Evolutionary conservation across 1,140 invertebrate genomes (phyloP), one percentile per base, ranked within the genome.

Genomic region (Chrysomallon squamiferum): DNA sequence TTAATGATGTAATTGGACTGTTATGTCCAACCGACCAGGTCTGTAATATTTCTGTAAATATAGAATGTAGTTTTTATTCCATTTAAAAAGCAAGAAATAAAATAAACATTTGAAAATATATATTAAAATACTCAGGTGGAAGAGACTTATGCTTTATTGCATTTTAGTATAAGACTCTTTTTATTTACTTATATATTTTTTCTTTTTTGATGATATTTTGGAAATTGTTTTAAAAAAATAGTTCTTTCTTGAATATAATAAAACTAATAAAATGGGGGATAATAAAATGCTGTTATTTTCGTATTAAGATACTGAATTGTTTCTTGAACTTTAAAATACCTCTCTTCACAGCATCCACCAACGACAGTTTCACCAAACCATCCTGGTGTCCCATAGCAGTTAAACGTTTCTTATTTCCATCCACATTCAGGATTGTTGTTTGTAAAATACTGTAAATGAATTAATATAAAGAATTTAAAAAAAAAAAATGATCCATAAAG

Each of bases 301-400:
- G n/a, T n/a, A n/a, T n/a, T n/a, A n/a, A n/a, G n/a, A n/a, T n/a
- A n/a, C n/a, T n/a, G n/a, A n/a, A n/a, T n/a, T n/a, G n/a, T n/a
- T n/a, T n/a, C n/a, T n/a, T n/a, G n/a, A n/a, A n/a, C n/a, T n/a
- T n/a, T n/a, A n/a, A 49, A 29, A 59, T 65, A 81, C 76, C 72
- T 52, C 86, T 81, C 30, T 82, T 86, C 68, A 79, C 73, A 2
- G 86, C 81, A 72, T 90, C 84, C 7, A 90, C 86, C 66, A 88
- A 76, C 33, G 86, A 77, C 15, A 91, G 73, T 74, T 85, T 85
- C 9, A 91, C 83, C 57, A 87, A 82, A 20, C 91, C 90, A 87
- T 88, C 88, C 82, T 91, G 89, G 82, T 89, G 90, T 7, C 89
- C 89, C 60, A 89, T 79, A n/a, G 87, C 88, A 25, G 89, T 88